Conservation (phyloP, 2,888 invertebrate species). For the Rhagonycha lutea region DNA sequence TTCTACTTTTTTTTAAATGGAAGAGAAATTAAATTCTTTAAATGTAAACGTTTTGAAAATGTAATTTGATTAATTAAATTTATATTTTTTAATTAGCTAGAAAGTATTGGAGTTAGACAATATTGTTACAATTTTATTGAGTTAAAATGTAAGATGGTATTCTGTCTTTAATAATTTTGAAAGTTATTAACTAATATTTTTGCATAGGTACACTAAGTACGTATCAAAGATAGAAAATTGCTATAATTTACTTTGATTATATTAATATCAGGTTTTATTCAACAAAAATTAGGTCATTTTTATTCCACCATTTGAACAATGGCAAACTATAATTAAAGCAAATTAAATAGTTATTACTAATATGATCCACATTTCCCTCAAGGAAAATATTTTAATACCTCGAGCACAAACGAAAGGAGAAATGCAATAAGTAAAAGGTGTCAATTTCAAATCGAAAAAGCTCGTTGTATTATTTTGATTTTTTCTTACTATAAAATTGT, state of each 20-base stretch:
- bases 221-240: conserved; percentile 4
- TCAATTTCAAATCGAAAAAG: not conserved
- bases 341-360: conserved; percentile 21
- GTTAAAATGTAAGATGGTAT: not conserved
- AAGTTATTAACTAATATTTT: not conserved
- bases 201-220: not conserved
- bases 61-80: not conserved
- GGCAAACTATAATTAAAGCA: conserved; percentile 20
- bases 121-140: not conserved
- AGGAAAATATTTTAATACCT: conserved; percentile 8
- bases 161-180: not conserved
- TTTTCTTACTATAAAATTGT: not conserved
- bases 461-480: not conserved
- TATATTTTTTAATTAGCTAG: not conserved
- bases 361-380: conserved; percentile 21
- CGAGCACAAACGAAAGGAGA: conserved; percentile 23
- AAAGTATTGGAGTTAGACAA: not conserved
- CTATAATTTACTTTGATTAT: conserved; percentile 4
- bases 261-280: not conserved
- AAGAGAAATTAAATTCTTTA: not conserved
- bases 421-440: conserved; percentile 14
- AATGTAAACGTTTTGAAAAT: not conserved
- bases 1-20: not conserved
- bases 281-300: conserved; percentile 18
- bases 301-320: conserved; percentile 17